A percentile compares a stretch with the other conserved stretches of the same genome.
phyloP scores from a whole-genome alignment of 2,113 vertebrate genomes.

The Neolamprologus hecqui region DNA sequence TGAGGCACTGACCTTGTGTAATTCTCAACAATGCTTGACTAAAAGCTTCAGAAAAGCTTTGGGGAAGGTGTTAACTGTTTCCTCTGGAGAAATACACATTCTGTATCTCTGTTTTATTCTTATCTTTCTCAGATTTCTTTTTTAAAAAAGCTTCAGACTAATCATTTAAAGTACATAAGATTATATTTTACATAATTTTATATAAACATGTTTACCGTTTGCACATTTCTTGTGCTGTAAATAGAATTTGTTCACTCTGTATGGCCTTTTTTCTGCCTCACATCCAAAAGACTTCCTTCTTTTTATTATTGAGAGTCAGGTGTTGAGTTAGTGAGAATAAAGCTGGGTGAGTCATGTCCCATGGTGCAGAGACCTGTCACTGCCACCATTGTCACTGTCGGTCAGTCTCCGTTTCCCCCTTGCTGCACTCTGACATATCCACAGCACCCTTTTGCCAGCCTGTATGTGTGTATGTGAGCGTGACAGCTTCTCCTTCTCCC shows the following conservation, averaged over 20 bases:
- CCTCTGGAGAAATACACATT: neutral
- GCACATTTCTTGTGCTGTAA: neutral
- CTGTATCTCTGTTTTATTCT: neutral
- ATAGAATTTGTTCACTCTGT: neutral
- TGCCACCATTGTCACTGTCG: slow-evolving; percentile 33
- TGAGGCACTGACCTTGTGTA: neutral
- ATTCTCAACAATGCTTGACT: neutral
- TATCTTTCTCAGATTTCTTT: neutral
- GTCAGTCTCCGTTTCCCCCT: neutral
- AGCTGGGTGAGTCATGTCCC: slow-evolving; percentile 42
- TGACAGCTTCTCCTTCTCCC: slow-evolving; percentile 3
- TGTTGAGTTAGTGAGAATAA: slow-evolving; percentile 23
- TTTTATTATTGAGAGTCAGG: neutral
- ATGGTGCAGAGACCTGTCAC: slow-evolving; percentile 34
- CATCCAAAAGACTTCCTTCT: neutral
- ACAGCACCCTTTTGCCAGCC: neutral
- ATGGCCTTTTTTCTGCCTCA: neutral
- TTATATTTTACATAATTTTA: neutral
- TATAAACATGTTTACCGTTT: neutral
- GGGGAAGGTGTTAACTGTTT: neutral
- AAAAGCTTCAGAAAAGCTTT: neutral
- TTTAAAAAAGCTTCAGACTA: neutral
- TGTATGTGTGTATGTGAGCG: neutral
- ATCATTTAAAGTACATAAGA: neutral
- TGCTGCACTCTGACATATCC: neutral